These are phyloP conservation scores for Larimichthys polyactis DNA, from an alignment of 2,113 vertebrate species.

Conservation along the genomic window DNA sequence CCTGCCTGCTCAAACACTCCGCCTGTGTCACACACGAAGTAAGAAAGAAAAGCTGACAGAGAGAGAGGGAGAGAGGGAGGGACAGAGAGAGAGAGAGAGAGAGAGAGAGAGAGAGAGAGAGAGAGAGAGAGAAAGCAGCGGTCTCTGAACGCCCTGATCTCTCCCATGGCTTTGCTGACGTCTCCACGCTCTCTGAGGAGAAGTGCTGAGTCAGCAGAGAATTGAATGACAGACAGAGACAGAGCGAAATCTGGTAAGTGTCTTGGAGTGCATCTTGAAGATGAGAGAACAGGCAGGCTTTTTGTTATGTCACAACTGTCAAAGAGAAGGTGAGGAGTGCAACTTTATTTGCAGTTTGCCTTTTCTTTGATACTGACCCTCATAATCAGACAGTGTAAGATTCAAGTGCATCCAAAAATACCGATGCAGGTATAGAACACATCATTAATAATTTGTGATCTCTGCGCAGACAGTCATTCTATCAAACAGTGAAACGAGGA, in stretches of 20 bases:
- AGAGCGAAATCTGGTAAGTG: slow-evolving; percentile 44
- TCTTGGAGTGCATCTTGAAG: slow-evolving; percentile 50
- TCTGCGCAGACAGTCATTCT: too few species aligned
- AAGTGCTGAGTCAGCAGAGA: slow-evolving; percentile 67
- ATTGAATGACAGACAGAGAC: slow-evolving; percentile 53
- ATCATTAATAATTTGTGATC: neutral
- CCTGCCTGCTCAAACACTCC: slow-evolving; percentile 21
- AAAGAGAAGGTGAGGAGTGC: neutral
- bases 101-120: slow-evolving; percentile 15
- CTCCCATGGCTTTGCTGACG: slow-evolving; percentile 59
- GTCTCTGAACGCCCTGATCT: slow-evolving; percentile 45
- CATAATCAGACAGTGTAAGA: slow-evolving; percentile 1
- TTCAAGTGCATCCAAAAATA: neutral
- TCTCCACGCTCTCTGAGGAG: slow-evolving; percentile 59
- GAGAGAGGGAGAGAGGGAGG: slow-evolving; percentile 24
- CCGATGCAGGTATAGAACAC: neutral
- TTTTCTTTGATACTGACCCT: slow-evolving; percentile 10
- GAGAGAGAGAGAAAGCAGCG: neutral
- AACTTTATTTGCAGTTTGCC: slow-evolving; percentile 10
- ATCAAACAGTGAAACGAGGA: too few species aligned
- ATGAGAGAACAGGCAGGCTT: slow-evolving; percentile 17
- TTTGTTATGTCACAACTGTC: slow-evolving; percentile 34
- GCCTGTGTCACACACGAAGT: slow-evolving; percentile 14
- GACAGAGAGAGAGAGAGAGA: neutral
- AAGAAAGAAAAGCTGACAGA: slow-evolving; percentile 52